These are phyloP conservation scores for Caenorhabditis plicata DNA, from an alignment of 2,888 invertebrate species.

Conservation along the genomic window DNA sequence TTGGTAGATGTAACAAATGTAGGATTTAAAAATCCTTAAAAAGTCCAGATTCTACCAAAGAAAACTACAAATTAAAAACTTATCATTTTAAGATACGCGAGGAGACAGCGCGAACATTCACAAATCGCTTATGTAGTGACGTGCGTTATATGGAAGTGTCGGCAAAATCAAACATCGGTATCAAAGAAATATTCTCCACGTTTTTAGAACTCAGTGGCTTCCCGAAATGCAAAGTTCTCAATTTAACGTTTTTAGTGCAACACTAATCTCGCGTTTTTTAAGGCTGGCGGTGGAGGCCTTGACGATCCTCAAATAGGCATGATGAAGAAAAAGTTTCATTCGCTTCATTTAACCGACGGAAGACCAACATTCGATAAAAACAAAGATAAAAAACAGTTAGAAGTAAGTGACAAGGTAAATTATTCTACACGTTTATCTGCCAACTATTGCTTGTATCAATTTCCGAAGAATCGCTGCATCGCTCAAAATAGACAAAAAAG, in stretches of 20 bases:
- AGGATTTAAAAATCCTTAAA: neutral
- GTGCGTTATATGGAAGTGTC: constrained; percentile 66
- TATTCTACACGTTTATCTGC: no score
- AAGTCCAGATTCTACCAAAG: neutral
- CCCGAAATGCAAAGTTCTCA: constrained; percentile 57
- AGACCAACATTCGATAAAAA: constrained; percentile 25
- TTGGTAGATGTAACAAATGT: no score
- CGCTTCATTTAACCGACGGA: no score
- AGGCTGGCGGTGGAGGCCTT: constrained; percentile 51
- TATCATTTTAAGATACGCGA: constrained; percentile 51
- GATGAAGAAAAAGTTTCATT: constrained; percentile 19
- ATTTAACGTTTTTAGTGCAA: no score
- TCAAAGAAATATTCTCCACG: constrained; percentile 80
- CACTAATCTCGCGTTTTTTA: no score
- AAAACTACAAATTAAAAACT: neutral
- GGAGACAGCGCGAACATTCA: constrained; percentile 65
- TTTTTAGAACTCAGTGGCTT: constrained; percentile 79
- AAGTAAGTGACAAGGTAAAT: no score
- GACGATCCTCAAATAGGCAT: constrained; percentile 45
- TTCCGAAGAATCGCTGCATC: no score
- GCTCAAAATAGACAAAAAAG: no score
- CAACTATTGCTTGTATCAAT: no score
- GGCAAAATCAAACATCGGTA: constrained; percentile 73
- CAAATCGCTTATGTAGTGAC: constrained; percentile 46
- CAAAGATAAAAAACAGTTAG: constrained; percentile 42